phyloP scores from a whole-genome alignment of 2,113 vertebrate genomes.

The Clinocottus analis region DNA sequence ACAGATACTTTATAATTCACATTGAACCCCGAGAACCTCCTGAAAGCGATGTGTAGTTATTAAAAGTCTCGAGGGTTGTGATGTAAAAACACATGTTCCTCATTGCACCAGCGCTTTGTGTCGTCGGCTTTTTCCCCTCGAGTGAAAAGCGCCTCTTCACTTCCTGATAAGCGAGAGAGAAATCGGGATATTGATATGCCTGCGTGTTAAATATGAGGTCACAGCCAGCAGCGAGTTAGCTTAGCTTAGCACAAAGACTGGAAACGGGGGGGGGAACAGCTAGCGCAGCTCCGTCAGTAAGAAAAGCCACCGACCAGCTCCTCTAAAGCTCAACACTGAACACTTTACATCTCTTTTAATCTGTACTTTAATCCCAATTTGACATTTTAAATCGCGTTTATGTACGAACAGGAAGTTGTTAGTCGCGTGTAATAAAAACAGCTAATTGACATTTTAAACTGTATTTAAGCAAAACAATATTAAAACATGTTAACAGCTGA shows the following conservation, averaged over 20 bases:
- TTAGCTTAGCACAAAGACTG: conserved; percentile 3
- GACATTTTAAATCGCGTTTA: not conserved
- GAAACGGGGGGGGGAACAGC: not conserved
- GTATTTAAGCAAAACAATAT: not conserved
- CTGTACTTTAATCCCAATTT: not conserved
- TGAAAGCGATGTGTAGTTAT: not conserved
- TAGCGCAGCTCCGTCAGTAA: not conserved
- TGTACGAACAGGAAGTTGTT: not conserved
- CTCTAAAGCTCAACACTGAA: too few relatives aligned
- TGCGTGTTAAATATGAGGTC: not conserved
- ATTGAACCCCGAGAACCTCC: too few relatives aligned
- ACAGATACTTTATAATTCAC: too few relatives aligned
- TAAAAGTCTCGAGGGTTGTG: not conserved
- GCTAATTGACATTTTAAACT: not conserved
- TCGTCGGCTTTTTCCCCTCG: not conserved
- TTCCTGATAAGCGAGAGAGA: not conserved
- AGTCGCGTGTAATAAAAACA: not conserved
- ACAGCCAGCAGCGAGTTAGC: not conserved
- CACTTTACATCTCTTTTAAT: too few relatives aligned
- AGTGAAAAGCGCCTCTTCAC: not conserved
- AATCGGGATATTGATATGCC: too few relatives aligned
- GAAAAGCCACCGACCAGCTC: too few relatives aligned
- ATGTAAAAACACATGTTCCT: not conserved
- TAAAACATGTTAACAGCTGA: not conserved
- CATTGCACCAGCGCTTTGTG: not conserved